Conservation (phyloP, 2,113 vertebrate species). For the Romanogobio albipinnatus region DNA sequence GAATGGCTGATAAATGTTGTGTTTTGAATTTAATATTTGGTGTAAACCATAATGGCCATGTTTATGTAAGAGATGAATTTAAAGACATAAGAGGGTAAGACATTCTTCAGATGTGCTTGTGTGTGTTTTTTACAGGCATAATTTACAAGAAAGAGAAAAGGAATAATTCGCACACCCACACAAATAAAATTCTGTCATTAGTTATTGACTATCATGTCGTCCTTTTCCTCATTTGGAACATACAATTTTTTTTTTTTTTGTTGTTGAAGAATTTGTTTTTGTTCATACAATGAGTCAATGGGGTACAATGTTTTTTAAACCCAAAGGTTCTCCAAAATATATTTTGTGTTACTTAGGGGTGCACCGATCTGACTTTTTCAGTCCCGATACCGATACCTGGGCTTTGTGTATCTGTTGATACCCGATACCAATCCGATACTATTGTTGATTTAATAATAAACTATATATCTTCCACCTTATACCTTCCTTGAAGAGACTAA, state of each 20-base stretch:
- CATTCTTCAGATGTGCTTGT: not conserved
- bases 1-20: not conserved
- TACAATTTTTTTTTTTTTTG: not conserved
- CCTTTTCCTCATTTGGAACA: not conserved
- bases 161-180: not conserved
- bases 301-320: no score
- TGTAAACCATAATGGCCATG: not conserved
- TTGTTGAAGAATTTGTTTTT: no score
- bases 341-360: no score
- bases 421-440: no score
- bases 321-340: no score
- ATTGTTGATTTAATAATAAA: no score
- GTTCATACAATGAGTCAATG: no score
- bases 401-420: no score
- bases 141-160: not conserved
- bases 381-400: no score
- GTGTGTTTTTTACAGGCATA: not conserved
- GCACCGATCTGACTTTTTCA: no score
- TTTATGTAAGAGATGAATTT: slow-evolving; percentile 1
- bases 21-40: slow-evolving; percentile 19
- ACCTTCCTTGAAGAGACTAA: no score
- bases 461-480: no score
- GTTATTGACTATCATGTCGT: not conserved
- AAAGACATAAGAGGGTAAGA: not conserved
- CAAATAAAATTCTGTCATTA: not conserved